Evolutionary conservation across 2,113 vertebrate species (phyloP).

Genomic region (Marmota flaviventris): DNA sequence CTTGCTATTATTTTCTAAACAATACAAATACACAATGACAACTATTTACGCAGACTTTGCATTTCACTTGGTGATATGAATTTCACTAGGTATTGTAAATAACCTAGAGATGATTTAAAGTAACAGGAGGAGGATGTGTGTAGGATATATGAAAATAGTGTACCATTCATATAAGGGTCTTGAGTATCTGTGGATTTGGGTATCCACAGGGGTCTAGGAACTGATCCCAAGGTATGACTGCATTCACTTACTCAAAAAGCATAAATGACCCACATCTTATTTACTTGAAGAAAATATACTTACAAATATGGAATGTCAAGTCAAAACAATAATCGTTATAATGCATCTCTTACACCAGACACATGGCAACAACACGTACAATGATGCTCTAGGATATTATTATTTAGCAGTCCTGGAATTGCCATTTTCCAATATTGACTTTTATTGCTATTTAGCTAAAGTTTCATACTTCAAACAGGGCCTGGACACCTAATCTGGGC

Average conservation of each 20-base stretch:
- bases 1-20: neutral
- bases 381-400: neutral
- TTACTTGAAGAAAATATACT: neutral
- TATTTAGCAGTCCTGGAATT: neutral
- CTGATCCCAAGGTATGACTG: neutral
- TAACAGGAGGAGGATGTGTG: neutral
- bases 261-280: slow-evolving; percentile 44
- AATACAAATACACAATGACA: neutral
- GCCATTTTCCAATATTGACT: neutral
- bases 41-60: neutral
- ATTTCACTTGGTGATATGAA: neutral
- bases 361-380: neutral
- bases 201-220: neutral
- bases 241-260: neutral
- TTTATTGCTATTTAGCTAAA: neutral
- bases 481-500: neutral
- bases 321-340: neutral
- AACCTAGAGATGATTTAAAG: neutral
- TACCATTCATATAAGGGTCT: neutral
- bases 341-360: neutral
- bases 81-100: neutral
- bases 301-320: neutral
- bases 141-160: neutral
- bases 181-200: neutral
- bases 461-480: slow-evolving; percentile 32